Evolutionary conservation across 1,140 invertebrate species (phyloP), one percentile per base, ranked within the genome.

Genomic region (Dolichoris vasculosae): DNA sequence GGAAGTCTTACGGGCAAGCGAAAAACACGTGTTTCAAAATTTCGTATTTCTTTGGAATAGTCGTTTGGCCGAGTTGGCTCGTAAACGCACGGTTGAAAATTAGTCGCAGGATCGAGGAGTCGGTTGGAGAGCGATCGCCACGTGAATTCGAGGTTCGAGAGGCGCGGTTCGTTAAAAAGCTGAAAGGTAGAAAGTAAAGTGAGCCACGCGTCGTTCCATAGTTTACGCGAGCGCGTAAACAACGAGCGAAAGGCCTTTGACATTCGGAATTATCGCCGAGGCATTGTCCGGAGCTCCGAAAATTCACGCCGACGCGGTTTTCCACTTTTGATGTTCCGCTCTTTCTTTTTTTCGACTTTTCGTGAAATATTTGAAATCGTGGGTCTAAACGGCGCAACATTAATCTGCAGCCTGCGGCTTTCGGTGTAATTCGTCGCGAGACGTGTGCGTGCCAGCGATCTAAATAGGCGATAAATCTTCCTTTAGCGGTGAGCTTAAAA

Each of bases 401-500:
- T 67, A 77, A 77, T 77, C n/a, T 83, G 40, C 40, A 59, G 9
- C 15, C 23, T 71, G 48, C 32, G 59, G 32, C 75, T 26, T 51
- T 20, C 2, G 38, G 63, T 40, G 77, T 73, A 80, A 84, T 85
- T 73, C 75, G 77, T 85, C 67, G 67, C 40, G 51, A 83, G 40
- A 73, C 51, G 20, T 75, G 79, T 59, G 59, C 46, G 55, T 30
- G 80, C 40, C 64, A 32, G 51, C 55, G 71, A 76, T 85, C 69
- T 38, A 81, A 85, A 86, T 82, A 82, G 71, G 59, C 73, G n/a
- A 86, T 86, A 82, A 86, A 86, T 86, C 79, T 86, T 15, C 11
- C 55, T 82, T 85, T 67, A 80, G 71, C 38, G 32, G 6, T 55
- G 20, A 0, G 32, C 26, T 40, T 23, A 38, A 59, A 59, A 59